Base-by-base conservation (phyloP, 2,888 invertebrate species). In the Pollenia amentaria region DNA sequence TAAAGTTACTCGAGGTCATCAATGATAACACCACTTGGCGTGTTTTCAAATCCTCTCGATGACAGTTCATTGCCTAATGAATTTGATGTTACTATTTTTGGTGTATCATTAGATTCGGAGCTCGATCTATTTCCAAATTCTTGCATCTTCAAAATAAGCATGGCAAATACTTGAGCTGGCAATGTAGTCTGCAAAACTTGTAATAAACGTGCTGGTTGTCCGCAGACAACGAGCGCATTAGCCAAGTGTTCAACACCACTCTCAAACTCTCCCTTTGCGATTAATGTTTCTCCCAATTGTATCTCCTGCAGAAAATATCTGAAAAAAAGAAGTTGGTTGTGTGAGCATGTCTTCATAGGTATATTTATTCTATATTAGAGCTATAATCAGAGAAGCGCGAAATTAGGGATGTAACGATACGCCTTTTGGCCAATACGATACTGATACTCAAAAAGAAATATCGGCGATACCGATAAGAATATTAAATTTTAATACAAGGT, bases 201-300 rank as follows among this genome's bases (percentile, higher is more conserved):
- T 72, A 93, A 88, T 14, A 93, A 89, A 73, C 93, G 92, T 65
- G 93, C 92, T 40, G 93, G 93, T 89, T 99, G 98, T 12, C 98
- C 99, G 92, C 99, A 99, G 40, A 99, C 97, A 4, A 98, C 97
- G n/a, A 99, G 97, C 10, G 99, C 99, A 93, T 98, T 98, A 60
- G 98, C 97, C 89, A 99, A 95, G 94, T 99, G 99, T 93, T 99
- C 98, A 72, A 99, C 97, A 51, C 98, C 99, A 64, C 96, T 96
- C 89, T 98, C 97, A 86, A 97, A 93, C 91, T 98, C 97, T 14
- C 98, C 98, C n/a, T 95, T 95, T 14, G 96, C 96, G 89, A 99
- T 94, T 87, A 98, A 93, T 91, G 98, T 97, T 93, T 99, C 99
- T 60, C 99, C 99, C 72, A 98, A 94, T 93, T 99, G 98, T 88